Evolutionary conservation across 2,797 vertebrate genomes (phyloP).

Genomic region (Coluber constrictor): DNA sequence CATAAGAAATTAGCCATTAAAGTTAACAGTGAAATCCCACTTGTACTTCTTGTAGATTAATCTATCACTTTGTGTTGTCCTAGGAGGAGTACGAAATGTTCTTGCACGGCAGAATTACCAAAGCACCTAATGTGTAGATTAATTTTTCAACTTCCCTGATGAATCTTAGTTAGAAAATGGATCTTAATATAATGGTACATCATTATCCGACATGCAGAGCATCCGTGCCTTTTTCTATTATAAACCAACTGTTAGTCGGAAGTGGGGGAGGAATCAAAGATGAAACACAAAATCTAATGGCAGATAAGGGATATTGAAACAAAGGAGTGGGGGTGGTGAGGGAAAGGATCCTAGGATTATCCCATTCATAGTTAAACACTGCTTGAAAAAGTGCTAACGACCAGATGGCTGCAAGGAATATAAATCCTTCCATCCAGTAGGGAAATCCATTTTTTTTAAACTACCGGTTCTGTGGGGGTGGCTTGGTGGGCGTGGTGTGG

Average conservation of each 20-base stretch:
- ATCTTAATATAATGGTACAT: constrained; percentile 22
- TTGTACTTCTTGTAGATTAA: constrained; percentile 9
- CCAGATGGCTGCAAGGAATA: not conserved
- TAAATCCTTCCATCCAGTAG: not conserved
- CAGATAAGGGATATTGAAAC: not conserved
- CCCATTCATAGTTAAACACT: not conserved
- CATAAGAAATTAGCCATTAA: constrained; percentile 34
- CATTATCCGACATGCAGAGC: not conserved
- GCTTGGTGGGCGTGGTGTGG: no score
- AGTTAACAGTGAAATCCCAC: constrained; percentile 32
- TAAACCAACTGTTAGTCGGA: not conserved
- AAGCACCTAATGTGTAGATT: constrained; percentile 25
- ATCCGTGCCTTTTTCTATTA: constrained; percentile 11
- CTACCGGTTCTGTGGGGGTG: no score
- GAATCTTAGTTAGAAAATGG: constrained; percentile 32
- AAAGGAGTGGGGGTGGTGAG: no score
- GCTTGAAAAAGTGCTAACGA: not conserved
- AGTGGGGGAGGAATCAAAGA: not conserved
- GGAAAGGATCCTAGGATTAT: not conserved
- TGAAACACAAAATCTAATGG: not conserved
- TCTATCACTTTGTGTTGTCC: constrained; percentile 35
- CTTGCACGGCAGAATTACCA: not conserved
- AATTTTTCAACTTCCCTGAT: constrained; percentile 25
- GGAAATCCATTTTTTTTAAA: no score
- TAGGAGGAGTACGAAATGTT: constrained; percentile 23